Conservation (phyloP, 1,140 invertebrate species). For the Drosophila neocordata region DNA sequence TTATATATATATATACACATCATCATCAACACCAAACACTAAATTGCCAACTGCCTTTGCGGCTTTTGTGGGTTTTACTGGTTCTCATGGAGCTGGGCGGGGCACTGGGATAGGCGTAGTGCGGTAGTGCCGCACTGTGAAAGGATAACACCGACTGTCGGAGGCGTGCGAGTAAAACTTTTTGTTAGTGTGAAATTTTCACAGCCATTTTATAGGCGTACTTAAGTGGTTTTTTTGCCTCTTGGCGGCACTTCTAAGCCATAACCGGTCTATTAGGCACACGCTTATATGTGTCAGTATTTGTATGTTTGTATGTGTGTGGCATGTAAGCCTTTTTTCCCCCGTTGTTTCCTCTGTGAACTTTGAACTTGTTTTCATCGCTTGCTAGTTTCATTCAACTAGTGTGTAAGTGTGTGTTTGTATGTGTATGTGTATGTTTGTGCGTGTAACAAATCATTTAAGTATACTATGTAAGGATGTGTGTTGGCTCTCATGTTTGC, state of each 20-base stretch:
- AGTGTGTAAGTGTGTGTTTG: constrained; percentile 27
- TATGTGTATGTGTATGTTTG: constrained; percentile 23
- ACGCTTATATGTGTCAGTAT: constrained; percentile 18
- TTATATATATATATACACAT: constrained; percentile 21
- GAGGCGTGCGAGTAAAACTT: constrained; percentile 55
- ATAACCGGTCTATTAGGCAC: constrained; percentile 39
- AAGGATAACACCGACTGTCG: no score
- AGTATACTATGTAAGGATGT: constrained; percentile 51
- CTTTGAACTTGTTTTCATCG: constrained; percentile 58
- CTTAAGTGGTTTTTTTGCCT: constrained; percentile 74
- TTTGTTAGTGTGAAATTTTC: constrained; percentile 75
- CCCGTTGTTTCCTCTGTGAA: constrained; percentile 27
- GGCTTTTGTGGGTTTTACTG: constrained; percentile 20
- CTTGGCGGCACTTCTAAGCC: constrained; percentile 73
- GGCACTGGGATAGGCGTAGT: constrained; percentile 11
- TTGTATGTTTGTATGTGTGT: constrained; percentile 50
- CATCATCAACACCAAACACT: constrained; percentile 56
- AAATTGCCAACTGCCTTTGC: constrained; percentile 40
- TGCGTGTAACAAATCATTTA: constrained; percentile 68
- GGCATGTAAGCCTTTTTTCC: constrained; percentile 72
- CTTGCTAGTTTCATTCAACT: constrained; percentile 37
- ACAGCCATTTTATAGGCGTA: constrained; percentile 78
- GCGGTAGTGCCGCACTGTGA: neutral
- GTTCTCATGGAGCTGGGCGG: neutral
- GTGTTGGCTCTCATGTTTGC: constrained; percentile 24